These are phyloP conservation scores for Simalia tracyae DNA, from an alignment of 2,797 vertebrate species.

Conservation along the genomic window DNA sequence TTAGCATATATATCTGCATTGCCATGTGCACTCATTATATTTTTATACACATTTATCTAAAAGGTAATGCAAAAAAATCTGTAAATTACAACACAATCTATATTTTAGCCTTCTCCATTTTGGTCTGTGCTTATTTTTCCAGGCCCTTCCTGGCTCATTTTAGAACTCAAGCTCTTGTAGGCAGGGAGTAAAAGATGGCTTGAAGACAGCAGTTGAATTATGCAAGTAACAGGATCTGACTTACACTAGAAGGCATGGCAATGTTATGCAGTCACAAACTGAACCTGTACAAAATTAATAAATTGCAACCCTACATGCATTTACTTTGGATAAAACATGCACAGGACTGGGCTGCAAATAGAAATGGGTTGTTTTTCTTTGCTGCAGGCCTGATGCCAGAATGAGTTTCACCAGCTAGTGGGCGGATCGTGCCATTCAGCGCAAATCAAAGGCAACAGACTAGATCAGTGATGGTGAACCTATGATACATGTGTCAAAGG, in stretches of 20 bases:
- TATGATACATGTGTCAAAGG: no score
- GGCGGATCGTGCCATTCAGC: not conserved
- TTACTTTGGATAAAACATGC: not conserved
- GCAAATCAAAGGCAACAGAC: not conserved
- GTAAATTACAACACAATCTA: not conserved
- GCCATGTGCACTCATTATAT: not conserved
- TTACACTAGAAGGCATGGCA: slow-evolving; percentile 45
- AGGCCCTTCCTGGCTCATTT: slow-evolving; percentile 17
- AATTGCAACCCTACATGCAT: not conserved
- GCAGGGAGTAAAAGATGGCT: slow-evolving; percentile 19
- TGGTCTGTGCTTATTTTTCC: not conserved
- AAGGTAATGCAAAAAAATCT: not conserved
- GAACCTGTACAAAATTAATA: slow-evolving; percentile 1
- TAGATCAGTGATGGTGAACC: no score
- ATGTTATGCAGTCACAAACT: slow-evolving; percentile 20
- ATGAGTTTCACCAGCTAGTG: not conserved
- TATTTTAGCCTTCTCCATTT: no score
- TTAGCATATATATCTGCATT: not conserved
- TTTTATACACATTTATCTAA: not conserved
- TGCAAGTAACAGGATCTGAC: not conserved
- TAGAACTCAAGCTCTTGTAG: slow-evolving; percentile 19
- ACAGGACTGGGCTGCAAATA: not conserved
- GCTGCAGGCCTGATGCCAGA: not conserved
- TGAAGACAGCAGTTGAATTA: slow-evolving; percentile 8
- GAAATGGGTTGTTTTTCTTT: not conserved